These are phyloP conservation scores for Lanistes nyassanus DNA, from an alignment of 1,140 invertebrate species.

Conservation along the genomic window DNA sequence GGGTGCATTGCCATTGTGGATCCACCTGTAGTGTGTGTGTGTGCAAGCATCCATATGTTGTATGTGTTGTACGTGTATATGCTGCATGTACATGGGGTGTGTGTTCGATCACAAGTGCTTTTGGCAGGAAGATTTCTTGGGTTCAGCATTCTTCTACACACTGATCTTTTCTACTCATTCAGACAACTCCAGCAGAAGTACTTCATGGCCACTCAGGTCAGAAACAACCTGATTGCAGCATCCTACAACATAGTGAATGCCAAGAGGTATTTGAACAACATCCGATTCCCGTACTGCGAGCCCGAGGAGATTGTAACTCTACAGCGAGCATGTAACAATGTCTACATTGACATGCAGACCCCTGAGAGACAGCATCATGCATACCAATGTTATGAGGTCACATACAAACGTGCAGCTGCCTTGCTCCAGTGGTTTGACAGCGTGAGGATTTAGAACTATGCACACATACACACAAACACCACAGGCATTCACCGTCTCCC, in stretches of 20 bases:
- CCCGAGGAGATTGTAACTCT: slow-evolving; percentile 71
- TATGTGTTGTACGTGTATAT: not conserved
- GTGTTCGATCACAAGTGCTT: not conserved
- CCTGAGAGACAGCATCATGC: slow-evolving; percentile 70
- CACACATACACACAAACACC: too few relatives aligned
- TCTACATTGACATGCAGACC: slow-evolving; percentile 73
- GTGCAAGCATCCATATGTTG: not conserved
- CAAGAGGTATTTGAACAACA: slow-evolving; percentile 71
- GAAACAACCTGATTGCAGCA: slow-evolving; percentile 73
- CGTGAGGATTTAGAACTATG: slow-evolving; percentile 52
- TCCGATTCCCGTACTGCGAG: slow-evolving; percentile 75
- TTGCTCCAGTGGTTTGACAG: slow-evolving; percentile 74
- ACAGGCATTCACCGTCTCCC: too few relatives aligned
- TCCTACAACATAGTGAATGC: slow-evolving; percentile 71
- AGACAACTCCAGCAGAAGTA: slow-evolving; percentile 66
- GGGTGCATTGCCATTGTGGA: too few relatives aligned
- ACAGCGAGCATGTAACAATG: slow-evolving; percentile 69
- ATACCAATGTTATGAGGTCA: slow-evolving; percentile 69
- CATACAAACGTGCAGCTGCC: slow-evolving; percentile 69
- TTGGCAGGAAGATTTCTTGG: not conserved
- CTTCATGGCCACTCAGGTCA: slow-evolving; percentile 69
- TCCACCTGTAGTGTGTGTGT: slow-evolving; percentile 18
- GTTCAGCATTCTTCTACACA: not conserved
- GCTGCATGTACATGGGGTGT: not conserved
- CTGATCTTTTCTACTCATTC: not conserved